Evolutionary conservation across 2,797 vertebrate genomes (phyloP), one percentile per base, ranked within the genome.

Genomic region (Enteromius mattozi): DNA sequence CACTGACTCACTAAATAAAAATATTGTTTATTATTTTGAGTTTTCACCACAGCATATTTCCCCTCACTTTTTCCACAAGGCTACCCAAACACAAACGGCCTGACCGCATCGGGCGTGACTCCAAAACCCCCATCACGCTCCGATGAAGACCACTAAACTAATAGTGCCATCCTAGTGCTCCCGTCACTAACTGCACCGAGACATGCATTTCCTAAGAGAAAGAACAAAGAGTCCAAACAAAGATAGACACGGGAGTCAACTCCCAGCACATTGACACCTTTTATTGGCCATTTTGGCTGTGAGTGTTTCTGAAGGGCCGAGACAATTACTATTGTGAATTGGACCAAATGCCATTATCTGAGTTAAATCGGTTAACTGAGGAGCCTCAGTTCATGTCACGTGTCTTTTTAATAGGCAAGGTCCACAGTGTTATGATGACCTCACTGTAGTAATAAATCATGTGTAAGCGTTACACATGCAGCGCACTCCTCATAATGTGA

Each of bases 381-480:
- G 40, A 40, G 8, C 51, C 35, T 71, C 2, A 37, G 81, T 27
- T 65, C 42, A 51, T 49, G 59, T 42, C 76, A 49, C 21, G 3
- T 79, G 51, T 61, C 51, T 81, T 84, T 79, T 72, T 63, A 70
- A 86, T 88, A 88, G 83, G 78, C 87, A 65, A 9, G 54, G 75
- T 79, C 54, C 68, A 61, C 9, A 47, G 76, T 71, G 76, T 84
- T 84, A 61, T 63, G 69, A 79, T 86, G 88, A 92, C 91, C 86
- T 88, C 85, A 86, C 83, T 70, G 88, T 86, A 66, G 12, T 27
- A 78, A 91, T 84, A 85, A 88, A 87, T 87, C 84, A 85, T 88
- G 88, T 87, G 91, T 91, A n/a, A 76, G 33, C 3, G 8, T 77
- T 83, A 45, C 37, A 78, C 74, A 83, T 83, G 63, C 72, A 42